phyloP scores from a whole-genome alignment of 2,797 vertebrate species.

The Micrastur ruficollis region DNA sequence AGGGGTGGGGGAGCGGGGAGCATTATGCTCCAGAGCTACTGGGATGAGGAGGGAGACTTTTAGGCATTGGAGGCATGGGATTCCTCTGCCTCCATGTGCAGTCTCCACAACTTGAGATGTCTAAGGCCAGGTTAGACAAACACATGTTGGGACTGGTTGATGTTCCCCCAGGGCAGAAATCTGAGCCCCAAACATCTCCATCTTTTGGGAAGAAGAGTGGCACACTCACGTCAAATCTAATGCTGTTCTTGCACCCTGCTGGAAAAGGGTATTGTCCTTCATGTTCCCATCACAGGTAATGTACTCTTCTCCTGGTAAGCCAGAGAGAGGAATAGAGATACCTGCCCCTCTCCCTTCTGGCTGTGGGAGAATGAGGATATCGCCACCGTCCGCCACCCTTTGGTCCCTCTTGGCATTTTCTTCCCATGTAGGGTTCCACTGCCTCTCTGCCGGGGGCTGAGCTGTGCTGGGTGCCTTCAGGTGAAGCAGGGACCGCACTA shows the following conservation, averaged over 20 bases:
- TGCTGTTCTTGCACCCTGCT: background rate
- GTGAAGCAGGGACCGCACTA: background rate
- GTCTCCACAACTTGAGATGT: background rate
- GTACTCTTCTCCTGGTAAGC: background rate
- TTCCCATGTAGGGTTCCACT: accelerated
- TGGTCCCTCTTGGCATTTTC: background rate
- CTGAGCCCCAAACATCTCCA: background rate
- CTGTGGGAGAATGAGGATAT: accelerated
- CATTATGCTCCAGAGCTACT: background rate
- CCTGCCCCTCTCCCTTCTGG: background rate
- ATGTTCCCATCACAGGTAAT: background rate
- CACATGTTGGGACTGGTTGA: background rate
- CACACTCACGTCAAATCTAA: background rate
- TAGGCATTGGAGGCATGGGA: background rate
- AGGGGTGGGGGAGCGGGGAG: too few relatives aligned
- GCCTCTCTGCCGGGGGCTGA: background rate
- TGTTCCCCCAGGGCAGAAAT: background rate
- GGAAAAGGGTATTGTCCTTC: background rate
- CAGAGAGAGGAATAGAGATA: background rate
- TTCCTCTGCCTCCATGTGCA: background rate
- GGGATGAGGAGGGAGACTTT: background rate
- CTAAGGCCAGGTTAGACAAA: background rate
- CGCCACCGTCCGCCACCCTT: background rate
- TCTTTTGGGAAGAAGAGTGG: background rate
- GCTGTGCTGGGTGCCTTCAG: background rate